Percentiles rank a stretch among this genome's conserved stretches.
Conservation (phyloP, 2,797 vertebrate species). For the Enteromius fasciolatus region DNA sequence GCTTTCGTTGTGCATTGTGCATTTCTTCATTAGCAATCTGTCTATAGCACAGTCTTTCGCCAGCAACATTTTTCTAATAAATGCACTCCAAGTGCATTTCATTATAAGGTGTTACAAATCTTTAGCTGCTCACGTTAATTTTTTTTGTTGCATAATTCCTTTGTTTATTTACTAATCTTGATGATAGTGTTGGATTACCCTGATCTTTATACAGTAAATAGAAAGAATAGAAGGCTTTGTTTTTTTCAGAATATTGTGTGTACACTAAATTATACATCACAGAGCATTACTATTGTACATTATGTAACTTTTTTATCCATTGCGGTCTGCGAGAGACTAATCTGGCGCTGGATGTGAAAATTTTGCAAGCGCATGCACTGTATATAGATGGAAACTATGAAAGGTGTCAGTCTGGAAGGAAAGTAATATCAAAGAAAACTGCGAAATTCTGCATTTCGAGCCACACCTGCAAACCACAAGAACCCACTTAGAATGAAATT, state of each 20-base stretch:
- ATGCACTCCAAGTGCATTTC: not conserved
- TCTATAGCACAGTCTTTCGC: not conserved
- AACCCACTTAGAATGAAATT: not conserved
- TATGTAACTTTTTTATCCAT: no score
- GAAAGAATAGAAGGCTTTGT: not conserved
- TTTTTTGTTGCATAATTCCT: not conserved
- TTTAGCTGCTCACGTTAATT: not conserved
- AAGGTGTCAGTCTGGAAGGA: not conserved
- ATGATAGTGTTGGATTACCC: not conserved
- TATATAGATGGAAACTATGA: not conserved
- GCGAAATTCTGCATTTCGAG: not conserved
- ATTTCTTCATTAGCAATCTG: not conserved
- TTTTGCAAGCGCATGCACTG: no score
- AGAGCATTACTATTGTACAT: no score
- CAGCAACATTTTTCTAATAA: not conserved
- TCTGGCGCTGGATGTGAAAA: no score
- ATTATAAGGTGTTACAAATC: not conserved
- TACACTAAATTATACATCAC: not conserved
- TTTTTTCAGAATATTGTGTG: not conserved
- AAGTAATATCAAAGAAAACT: not conserved
- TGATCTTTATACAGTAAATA: not conserved
- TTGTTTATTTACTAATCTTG: not conserved
- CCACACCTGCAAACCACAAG: conserved; percentile 6
- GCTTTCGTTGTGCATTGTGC: not conserved
- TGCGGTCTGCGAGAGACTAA: not conserved